phyloP scores from a whole-genome alignment of 2,888 invertebrate species.

The Sminthurides aquaticus region DNA sequence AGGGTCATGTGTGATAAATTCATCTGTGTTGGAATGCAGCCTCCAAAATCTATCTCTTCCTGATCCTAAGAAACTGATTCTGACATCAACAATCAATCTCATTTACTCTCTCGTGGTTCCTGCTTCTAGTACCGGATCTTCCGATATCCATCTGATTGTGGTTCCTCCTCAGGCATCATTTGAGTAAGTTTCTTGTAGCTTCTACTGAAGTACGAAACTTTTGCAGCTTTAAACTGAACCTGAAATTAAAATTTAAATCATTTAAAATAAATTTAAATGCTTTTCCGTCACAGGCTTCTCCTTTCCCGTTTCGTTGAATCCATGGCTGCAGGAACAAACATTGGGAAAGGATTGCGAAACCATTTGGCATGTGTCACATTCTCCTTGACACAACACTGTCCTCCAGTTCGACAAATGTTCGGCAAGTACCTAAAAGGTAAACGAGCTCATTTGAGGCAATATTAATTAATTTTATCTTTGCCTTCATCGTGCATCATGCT shows the following conservation, averaged over 20 bases:
- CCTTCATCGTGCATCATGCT: background rate
- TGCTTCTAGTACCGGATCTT: conserved; percentile 3
- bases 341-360: background rate
- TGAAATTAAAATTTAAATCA: no score
- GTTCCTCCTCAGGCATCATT: conserved; percentile 21
- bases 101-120: conserved; percentile 24
- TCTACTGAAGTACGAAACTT: background rate
- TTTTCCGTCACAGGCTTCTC: background rate
- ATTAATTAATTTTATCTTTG: background rate
- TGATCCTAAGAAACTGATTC: conserved; percentile 24
- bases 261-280: no score
- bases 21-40: conserved; percentile 27
- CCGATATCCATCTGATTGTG: background rate
- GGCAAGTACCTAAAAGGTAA: background rate
- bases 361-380: background rate
- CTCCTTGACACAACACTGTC: background rate
- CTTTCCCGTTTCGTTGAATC: background rate
- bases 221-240: background rate
- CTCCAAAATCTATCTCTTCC: conserved; percentile 23
- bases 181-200: conserved; percentile 21
- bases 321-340: background rate
- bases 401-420: background rate
- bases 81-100: conserved; percentile 28
- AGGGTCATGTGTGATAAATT: conserved; percentile 18
- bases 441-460: background rate